A percentile compares a stretch with the other conserved stretches of the same genome.
Conservation (phyloP, 2,888 invertebrate genomes). For the Formica aserva region DNA sequence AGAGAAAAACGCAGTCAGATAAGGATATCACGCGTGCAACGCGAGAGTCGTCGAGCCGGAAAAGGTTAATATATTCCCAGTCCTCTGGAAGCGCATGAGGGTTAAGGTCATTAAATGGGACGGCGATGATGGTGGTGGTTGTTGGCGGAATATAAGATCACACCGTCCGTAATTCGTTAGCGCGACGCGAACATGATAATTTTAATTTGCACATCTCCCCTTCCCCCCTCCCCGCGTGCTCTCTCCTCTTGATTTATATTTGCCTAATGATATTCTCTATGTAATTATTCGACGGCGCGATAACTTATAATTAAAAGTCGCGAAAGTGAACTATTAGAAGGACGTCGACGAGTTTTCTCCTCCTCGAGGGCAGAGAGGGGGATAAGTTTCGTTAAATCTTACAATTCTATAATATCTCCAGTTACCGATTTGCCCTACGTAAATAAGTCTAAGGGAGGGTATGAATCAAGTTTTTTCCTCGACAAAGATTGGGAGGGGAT, state of each 20-base stretch:
- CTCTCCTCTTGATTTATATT: conserved; percentile 74
- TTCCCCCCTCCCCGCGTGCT: conserved; percentile 15
- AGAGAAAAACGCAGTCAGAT: not conserved
- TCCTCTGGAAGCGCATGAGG: not conserved
- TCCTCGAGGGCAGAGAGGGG: not conserved
- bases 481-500: not conserved
- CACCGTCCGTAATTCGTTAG: conserved; percentile 39
- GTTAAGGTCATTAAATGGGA: conserved; percentile 35
- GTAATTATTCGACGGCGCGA: conserved; percentile 78
- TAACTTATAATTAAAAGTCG: conserved; percentile 78
- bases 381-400: conserved; percentile 36
- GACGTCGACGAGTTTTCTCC: not conserved
- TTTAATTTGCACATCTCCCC: conserved; percentile 61
- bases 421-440: not conserved
- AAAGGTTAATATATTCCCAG: conserved; percentile 26
- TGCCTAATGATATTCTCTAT: conserved; percentile 79
- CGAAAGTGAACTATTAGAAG: conserved; percentile 67
- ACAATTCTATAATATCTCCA: conserved; percentile 19
- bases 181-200: conserved; percentile 70
- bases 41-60: not conserved
- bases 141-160: not conserved
- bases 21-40: not conserved
- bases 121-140: not conserved
- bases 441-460: not conserved
- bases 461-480: not conserved